These are phyloP conservation scores for Charanyca ferruginea DNA, from an alignment of 2,888 invertebrate species.

Conservation along the genomic window DNA sequence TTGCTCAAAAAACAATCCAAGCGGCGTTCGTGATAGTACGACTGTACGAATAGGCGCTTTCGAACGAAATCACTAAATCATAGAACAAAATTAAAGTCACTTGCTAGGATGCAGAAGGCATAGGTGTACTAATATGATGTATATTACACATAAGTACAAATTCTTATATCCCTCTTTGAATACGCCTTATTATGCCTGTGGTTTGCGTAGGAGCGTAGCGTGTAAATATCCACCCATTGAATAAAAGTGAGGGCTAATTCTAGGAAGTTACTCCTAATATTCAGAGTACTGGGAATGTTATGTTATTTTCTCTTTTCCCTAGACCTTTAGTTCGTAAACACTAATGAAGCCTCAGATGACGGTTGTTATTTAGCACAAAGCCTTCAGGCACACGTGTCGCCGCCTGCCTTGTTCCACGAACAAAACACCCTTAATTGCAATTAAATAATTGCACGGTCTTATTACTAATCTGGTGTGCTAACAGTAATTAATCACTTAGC, in stretches of 20 bases:
- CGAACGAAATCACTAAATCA: too few relatives aligned
- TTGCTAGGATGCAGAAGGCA: too few relatives aligned
- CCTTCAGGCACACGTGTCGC: constrained; percentile 23
- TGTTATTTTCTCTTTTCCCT: background rate
- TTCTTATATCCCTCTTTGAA: too few relatives aligned
- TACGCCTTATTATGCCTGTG: too few relatives aligned
- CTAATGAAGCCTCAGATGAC: constrained; percentile 16
- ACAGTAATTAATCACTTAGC: constrained; percentile 60
- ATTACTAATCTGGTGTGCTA: constrained; percentile 38
- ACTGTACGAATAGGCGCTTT: too few relatives aligned
- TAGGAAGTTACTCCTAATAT: background rate
- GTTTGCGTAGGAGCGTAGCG: too few relatives aligned
- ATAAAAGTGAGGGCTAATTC: background rate
- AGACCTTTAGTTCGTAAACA: background rate
- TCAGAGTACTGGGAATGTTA: background rate
- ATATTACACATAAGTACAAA: too few relatives aligned
- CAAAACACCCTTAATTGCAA: constrained; percentile 44
- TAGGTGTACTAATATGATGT: too few relatives aligned
- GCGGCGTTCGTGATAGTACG: too few relatives aligned
- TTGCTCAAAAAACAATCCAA: too few relatives aligned
- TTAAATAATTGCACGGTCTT: constrained; percentile 45
- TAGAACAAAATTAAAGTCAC: too few relatives aligned
- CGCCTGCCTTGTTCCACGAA: constrained; percentile 2
- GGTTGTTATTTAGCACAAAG: constrained; percentile 36
- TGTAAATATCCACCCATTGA: background rate